phyloP scores from a whole-genome alignment of 2,888 invertebrate genomes.

The Caenorhabditis becei region DNA sequence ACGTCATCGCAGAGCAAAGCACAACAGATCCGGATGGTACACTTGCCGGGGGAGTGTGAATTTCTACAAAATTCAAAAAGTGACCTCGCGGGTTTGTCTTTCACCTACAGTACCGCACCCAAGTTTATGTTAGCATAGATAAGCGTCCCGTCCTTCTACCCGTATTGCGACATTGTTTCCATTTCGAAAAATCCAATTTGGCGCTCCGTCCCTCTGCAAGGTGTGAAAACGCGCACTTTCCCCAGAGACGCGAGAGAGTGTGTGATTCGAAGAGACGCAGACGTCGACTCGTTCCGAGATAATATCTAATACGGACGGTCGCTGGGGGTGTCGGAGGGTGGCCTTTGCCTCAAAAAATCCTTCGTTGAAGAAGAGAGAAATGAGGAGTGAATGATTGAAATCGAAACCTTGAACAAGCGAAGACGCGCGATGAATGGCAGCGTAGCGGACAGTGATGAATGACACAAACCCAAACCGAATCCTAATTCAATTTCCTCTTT shows the following conservation, averaged over 20 bases:
- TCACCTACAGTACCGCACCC: conserved; percentile 40
- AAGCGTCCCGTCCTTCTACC: conserved; percentile 18
- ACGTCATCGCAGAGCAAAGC: conserved; percentile 21
- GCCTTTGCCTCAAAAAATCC: conserved; percentile 42
- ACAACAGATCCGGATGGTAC: too few relatives aligned
- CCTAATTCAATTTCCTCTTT: conserved; percentile 7
- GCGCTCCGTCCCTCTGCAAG: conserved; percentile 30
- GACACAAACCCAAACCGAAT: conserved; percentile 8
- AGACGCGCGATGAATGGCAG: conserved; percentile 33
- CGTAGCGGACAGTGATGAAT: conserved; percentile 28
- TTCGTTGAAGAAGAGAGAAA: too few relatives aligned
- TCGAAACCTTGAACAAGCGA: conserved; percentile 53
- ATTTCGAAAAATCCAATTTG: conserved; percentile 38
- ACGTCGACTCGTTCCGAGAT: conserved; percentile 49
- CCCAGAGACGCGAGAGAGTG: background rate
- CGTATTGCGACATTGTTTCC: background rate
- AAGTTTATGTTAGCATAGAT: conserved; percentile 60
- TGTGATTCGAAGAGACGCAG: conserved; percentile 11
- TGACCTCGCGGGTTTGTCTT: conserved; percentile 29
- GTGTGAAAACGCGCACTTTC: conserved; percentile 61
- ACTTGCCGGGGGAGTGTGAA: conserved; percentile 26
- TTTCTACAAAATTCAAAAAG: conserved; percentile 24
- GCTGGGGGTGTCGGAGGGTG: conserved; percentile 18
- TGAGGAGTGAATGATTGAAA: conserved; percentile 41
- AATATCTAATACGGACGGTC: conserved; percentile 51